Percentiles rank a stretch among this genome's conserved stretches.
These are phyloP conservation scores for Invenusta paracnida DNA, from an alignment of 2,888 invertebrate genomes.

Conservation along the genomic window DNA sequence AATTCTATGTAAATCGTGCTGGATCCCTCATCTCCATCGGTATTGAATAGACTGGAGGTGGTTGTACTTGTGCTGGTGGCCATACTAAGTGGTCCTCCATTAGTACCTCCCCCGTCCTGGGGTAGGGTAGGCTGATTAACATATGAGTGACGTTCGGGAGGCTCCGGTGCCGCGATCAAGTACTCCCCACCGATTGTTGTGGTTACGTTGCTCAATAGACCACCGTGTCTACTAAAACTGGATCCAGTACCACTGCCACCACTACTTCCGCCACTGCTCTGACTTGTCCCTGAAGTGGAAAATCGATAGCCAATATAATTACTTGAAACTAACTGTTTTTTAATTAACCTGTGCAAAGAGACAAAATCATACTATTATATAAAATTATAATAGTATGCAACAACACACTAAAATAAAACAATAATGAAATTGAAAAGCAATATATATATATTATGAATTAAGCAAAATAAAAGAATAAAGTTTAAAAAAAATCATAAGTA, in stretches of 20 bases:
- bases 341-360: too few relatives aligned
- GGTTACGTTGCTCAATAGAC: not conserved
- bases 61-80: not conserved
- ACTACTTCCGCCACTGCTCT: not conserved
- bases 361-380: too few relatives aligned
- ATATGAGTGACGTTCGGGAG: not conserved
- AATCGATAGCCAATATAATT: too few relatives aligned
- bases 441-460: too few relatives aligned
- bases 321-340: too few relatives aligned
- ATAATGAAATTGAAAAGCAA: too few relatives aligned
- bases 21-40: not conserved
- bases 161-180: not conserved
- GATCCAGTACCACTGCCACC: not conserved
- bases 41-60: not conserved
- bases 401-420: too few relatives aligned
- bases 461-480: too few relatives aligned
- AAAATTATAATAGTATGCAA: too few relatives aligned
- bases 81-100: too few relatives aligned
- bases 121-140: not conserved
- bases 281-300: not conserved
- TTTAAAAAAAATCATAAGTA: too few relatives aligned
- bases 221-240: not conserved
- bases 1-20: not conserved
- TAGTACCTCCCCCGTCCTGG: too few relatives aligned
- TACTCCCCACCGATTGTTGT: not conserved